phyloP scores from a whole-genome alignment of 2,888 invertebrate species.

The Fissipunctia ypsillon region DNA sequence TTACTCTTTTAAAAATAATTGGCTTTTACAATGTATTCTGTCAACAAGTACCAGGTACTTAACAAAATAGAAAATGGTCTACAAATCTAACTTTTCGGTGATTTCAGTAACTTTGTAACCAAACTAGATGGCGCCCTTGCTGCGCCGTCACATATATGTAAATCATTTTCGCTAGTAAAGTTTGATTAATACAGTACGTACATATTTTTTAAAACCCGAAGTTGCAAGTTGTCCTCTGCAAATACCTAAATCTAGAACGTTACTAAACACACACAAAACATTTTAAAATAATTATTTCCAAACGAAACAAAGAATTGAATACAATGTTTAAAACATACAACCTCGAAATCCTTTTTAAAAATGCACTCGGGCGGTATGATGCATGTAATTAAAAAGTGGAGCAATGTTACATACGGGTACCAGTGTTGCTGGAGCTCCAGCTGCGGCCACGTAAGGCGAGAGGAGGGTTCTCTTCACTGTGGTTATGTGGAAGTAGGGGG shows the following conservation, averaged over 20 bases:
- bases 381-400: slow-evolving; percentile 88
- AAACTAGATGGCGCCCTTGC: no score
- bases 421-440: slow-evolving; percentile 66
- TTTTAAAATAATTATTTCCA: slow-evolving; percentile 22
- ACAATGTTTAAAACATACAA: slow-evolving; percentile 72
- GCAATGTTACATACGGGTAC: slow-evolving; percentile 74
- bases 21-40: no score
- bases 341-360: slow-evolving; percentile 83
- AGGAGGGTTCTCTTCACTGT: slow-evolving; percentile 44
- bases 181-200: neutral
- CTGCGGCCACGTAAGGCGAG: slow-evolving; percentile 4
- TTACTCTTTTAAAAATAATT: no score
- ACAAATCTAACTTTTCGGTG: no score
- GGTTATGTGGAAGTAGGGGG: slow-evolving; percentile 57
- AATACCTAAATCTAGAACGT: slow-evolving; percentile 4
- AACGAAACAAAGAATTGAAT: slow-evolving; percentile 50
- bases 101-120: no score
- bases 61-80: no score
- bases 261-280: slow-evolving; percentile 7
- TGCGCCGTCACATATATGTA: no score
- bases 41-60: no score
- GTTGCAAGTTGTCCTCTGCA: no score
- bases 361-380: slow-evolving; percentile 82
- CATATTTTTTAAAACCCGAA: no score
- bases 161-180: neutral